These are phyloP conservation scores for Astropecten irregularis DNA, from an alignment of 53 echinoderm and acorn worm genomes.

Conservation along the genomic window DNA sequence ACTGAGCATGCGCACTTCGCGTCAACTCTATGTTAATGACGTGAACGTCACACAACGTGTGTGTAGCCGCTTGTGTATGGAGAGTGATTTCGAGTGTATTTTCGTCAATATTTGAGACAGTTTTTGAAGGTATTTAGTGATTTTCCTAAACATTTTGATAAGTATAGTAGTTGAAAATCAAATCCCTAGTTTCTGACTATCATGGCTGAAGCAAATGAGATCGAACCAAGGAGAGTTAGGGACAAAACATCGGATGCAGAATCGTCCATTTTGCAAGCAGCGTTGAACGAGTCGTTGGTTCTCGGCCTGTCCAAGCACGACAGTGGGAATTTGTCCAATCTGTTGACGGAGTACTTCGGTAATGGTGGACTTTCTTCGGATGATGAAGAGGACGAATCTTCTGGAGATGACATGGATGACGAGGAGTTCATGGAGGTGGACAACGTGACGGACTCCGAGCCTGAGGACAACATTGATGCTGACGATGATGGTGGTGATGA, in stretches of 20 bases:
- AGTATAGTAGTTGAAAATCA: not conserved
- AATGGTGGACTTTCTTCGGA: not conserved
- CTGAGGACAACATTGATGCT: not conserved
- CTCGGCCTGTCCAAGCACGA: conserved; percentile 8
- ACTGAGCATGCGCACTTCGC: not conserved
- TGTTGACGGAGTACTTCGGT: conserved; percentile 17
- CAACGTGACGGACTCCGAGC: not conserved
- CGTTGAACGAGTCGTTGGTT: conserved; percentile 9
- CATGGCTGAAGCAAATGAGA: not conserved
- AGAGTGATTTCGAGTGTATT: not conserved
- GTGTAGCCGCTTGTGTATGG: not conserved
- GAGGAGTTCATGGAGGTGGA: conserved; percentile 1
- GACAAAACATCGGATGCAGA: not conserved
- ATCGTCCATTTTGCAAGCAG: conserved; percentile 6
- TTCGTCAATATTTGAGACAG: not conserved
- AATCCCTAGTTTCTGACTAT: not conserved
- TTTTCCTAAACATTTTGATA: not conserved
- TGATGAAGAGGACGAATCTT: not conserved
- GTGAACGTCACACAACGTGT: not conserved
- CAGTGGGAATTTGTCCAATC: not conserved
- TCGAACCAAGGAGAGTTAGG: not conserved
- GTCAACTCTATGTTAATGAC: not conserved
- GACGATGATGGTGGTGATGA: not conserved
- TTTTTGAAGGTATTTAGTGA: not conserved
- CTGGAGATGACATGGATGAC: conserved; percentile 8